A percentile compares a stretch with the other conserved stretches of the same genome.
Conservation (phyloP, 2,113 vertebrate genomes). For the Melanostigma gelatinosum region DNA sequence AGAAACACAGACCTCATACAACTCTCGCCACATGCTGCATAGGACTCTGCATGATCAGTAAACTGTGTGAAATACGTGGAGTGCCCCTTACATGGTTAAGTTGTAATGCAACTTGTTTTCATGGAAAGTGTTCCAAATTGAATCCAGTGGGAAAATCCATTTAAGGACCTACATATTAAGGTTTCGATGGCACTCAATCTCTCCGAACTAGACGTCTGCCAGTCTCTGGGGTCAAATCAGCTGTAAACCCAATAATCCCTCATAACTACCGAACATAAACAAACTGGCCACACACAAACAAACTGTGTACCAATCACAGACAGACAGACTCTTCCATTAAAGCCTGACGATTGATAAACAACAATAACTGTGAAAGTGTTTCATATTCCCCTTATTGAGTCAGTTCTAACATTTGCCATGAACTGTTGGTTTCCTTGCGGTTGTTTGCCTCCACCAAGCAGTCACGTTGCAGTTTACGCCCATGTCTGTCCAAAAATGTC, state of each 20-base stretch:
- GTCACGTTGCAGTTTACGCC: neutral
- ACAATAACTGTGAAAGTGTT: neutral
- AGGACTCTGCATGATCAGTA: neutral
- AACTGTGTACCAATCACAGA: neutral
- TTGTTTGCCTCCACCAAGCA: neutral
- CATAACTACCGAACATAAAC: neutral
- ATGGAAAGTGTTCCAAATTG: neutral
- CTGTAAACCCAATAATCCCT: slow-evolving; percentile 6
- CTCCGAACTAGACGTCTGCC: neutral
- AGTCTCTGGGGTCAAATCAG: neutral
- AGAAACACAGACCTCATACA: neutral
- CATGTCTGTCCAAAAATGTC: no score
- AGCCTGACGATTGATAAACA: no score
- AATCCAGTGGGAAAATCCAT: neutral
- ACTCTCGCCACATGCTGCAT: no score
- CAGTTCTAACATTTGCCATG: neutral
- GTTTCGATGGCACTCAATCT: neutral
- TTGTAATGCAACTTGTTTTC: neutral
- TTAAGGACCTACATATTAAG: neutral
- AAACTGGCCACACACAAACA: neutral
- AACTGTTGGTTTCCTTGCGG: neutral
- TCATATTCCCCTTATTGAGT: neutral
- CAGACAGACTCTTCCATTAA: neutral
- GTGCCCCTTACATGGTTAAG: neutral
- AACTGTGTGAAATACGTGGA: neutral